Percentiles rank a stretch among this genome's conserved stretches.
These are phyloP conservation scores for Erpobdella octoculata DNA, from an alignment of 2,888 invertebrate species.

Conservation along the genomic window DNA sequence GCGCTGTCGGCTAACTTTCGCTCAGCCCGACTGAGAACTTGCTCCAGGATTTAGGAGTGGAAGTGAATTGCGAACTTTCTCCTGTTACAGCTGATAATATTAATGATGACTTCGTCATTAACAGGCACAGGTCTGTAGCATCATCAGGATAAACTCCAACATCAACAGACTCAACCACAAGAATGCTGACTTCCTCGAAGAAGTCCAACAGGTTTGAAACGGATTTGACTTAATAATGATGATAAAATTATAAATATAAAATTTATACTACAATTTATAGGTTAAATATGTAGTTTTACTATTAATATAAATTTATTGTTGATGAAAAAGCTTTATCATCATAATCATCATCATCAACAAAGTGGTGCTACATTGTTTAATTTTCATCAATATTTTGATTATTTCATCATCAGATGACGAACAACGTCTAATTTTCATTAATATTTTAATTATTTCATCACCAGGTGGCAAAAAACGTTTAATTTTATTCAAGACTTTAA, in stretches of 20 bases:
- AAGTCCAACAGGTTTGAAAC: constrained; percentile 17
- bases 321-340: too few relatives aligned
- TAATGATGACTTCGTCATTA: background rate
- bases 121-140: constrained; percentile 25
- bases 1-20: background rate
- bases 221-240: too few relatives aligned
- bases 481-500: too few relatives aligned
- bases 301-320: too few relatives aligned
- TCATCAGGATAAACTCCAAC: constrained; percentile 21
- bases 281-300: too few relatives aligned
- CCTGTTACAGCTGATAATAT: background rate
- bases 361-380: too few relatives aligned
- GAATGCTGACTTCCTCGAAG: constrained; percentile 9
- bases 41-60: too few relatives aligned
- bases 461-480: too few relatives aligned
- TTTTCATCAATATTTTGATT: too few relatives aligned
- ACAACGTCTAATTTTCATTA: too few relatives aligned
- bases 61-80: background rate
- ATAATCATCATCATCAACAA: too few relatives aligned
- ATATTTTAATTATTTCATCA: too few relatives aligned
- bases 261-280: background rate
- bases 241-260: background rate
- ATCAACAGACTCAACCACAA: constrained; percentile 16
- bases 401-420: constrained; percentile 51
- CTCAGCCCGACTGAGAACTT: background rate